Percentiles rank a stretch among this genome's conserved stretches.
Evolutionary conservation across 2,888 invertebrate species (phyloP).

Genomic region (Spilarctia lutea): DNA sequence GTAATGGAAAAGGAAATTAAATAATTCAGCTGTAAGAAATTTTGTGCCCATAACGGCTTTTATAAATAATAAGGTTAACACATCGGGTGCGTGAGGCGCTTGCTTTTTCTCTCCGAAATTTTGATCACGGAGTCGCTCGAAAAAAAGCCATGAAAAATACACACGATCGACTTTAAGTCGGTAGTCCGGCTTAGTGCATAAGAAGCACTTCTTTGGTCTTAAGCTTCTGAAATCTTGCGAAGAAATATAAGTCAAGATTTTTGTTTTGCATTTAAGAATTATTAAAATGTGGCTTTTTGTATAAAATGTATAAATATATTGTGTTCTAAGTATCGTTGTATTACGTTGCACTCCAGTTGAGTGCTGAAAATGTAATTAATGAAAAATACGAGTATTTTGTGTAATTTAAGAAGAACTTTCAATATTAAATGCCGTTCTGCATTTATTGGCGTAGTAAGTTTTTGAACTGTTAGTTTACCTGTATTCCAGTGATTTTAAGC

Average conservation of each 20-base stretch:
- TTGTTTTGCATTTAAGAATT: conserved; percentile 21
- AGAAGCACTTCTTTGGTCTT: conserved; percentile 22
- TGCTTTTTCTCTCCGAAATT: conserved; percentile 49
- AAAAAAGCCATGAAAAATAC: conserved; percentile 17
- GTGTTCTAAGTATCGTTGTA: not conserved
- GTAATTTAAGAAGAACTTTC: not conserved
- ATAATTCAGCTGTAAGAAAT: conserved; percentile 84
- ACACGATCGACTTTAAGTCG: conserved; percentile 12
- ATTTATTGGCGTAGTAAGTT: no score
- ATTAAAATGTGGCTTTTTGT: conserved; percentile 12
- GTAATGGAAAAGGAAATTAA: conserved; percentile 85
- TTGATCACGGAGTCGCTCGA: conserved; percentile 21
- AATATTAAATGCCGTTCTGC: not conserved
- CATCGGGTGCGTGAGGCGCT: conserved; percentile 61
- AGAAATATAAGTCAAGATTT: conserved; percentile 22
- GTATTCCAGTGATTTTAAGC: no score
- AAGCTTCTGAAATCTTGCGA: conserved; percentile 20
- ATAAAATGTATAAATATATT: conserved; percentile 11
- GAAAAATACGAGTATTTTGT: not conserved
- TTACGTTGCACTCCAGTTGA: not conserved
- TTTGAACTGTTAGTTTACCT: no score
- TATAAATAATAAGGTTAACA: conserved; percentile 83
- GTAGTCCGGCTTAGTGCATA: conserved; percentile 20
- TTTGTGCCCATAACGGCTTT: conserved; percentile 81
- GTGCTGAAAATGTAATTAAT: not conserved